Base-by-base conservation (phyloP, 1,140 invertebrate species). In the Orussus abietinus region DNA sequence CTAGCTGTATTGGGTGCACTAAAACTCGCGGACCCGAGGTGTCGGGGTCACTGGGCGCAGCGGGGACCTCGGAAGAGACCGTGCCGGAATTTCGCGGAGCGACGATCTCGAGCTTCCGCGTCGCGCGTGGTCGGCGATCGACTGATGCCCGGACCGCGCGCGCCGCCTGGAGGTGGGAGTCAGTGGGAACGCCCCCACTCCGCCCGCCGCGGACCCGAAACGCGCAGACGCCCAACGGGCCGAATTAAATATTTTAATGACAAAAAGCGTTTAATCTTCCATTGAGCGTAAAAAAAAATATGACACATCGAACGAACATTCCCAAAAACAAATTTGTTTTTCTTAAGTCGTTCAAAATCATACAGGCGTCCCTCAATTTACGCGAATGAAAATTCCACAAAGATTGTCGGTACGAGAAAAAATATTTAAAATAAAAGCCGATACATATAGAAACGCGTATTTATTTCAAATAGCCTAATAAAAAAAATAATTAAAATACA, bases 51-150 rank as follows among this genome's bases (percentile, higher is more conserved):
- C 18, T 18, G 11, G 36, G 22, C 36, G 36, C 25, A 21, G 18
- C 9, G 30, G 30, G 2, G 14, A 43, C 26, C n/a, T 14, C 3
- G 17, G 12, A 28, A 29, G 38, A 22, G 9, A 18, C 9, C 17
- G 12, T 21, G 39, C 13, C 22, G 19, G n/a, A 12, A 26, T 5
- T 17, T 14, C 25, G 33, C 5, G n/a, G 13, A 20, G 22, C 34
- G 19, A 33, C 18, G 35, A 37, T 32, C 19, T 19, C 15, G 32
- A 33, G 37, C 17, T 46, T 36, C 44, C 41, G 43, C 42, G 48
- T 34, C 42, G 37, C 47, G 51, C 50, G 49, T 49, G 45, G 46
- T 49, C 52, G 49, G 47, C 53, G 53, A 59, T 62, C 59, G 59
- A 62, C 59, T 62, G 55, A 56, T 57, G 53, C 49, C 26, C 30